phyloP scores from a whole-genome alignment of 1,140 invertebrate genomes.

The Zaprionus capensis region DNA sequence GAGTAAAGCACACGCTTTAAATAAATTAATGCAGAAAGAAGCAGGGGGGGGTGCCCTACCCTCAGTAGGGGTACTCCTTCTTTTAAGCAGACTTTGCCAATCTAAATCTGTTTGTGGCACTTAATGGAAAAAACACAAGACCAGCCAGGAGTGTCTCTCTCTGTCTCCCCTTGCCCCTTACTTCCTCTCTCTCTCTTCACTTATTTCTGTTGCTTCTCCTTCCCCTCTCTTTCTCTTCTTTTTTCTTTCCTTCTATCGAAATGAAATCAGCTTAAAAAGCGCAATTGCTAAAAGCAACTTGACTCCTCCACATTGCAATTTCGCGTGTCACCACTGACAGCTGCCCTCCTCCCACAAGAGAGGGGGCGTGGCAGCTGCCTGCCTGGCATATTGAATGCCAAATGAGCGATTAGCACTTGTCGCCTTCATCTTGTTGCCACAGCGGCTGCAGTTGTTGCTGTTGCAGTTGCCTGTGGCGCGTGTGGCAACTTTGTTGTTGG shows the following conservation, averaged over 20 bases:
- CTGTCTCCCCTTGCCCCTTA: not conserved
- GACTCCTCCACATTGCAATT: conserved; percentile 50
- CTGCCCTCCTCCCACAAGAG: conserved; percentile 4
- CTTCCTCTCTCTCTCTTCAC: not conserved
- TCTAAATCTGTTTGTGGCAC: conserved; percentile 1
- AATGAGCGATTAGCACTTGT: conserved; percentile 73
- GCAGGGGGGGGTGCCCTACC: too few species aligned
- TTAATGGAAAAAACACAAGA: not conserved
- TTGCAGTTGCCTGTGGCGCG: not conserved
- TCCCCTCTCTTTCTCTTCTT: not conserved
- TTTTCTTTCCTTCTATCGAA: conserved; percentile 44
- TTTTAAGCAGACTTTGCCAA: not conserved
- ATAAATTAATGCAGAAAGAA: not conserved
- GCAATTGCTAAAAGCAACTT: conserved; percentile 67
- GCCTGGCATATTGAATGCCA: conserved; percentile 66
- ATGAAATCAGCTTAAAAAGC: conserved; percentile 67
- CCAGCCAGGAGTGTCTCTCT: not conserved
- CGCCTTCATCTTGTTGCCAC: conserved; percentile 20
- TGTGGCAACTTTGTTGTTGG: conserved; percentile 1
- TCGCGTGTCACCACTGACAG: conserved; percentile 33
- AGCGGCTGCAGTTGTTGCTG: conserved; percentile 14
- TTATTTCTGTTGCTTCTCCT: not conserved
- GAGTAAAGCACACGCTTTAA: not conserved
- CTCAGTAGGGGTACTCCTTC: too few species aligned
- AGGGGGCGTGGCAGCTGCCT: not conserved